Conservation (phyloP, 2,888 invertebrate genomes). For the Yponomeuta malinellus region DNA sequence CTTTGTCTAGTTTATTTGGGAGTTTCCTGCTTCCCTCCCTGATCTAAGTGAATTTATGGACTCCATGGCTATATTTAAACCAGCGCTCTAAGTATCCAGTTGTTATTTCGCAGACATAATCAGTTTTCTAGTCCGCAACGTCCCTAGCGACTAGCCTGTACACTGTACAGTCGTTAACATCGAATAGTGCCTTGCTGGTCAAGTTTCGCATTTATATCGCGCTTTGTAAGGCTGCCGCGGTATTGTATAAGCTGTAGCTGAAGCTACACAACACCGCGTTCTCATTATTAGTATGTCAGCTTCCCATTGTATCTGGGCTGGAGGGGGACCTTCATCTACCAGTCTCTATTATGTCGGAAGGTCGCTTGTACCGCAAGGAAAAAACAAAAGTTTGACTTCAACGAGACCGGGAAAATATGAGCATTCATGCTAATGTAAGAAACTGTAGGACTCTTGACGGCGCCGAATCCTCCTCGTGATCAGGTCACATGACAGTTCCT, state of each 20-base stretch:
- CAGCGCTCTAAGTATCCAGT: neutral
- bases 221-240: neutral
- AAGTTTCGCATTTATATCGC: neutral
- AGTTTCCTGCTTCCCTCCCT: no score
- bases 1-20: no score
- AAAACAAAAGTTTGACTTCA: slow-evolving; percentile 20
- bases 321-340: slow-evolving; percentile 40
- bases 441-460: no score
- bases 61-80: neutral
- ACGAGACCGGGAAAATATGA: slow-evolving; percentile 13
- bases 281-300: slow-evolving; percentile 8
- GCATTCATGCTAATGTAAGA: neutral
- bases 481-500: no score
- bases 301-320: slow-evolving; percentile 7
- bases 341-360: slow-evolving; percentile 47
- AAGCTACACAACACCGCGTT: neutral
- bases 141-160: slow-evolving; percentile 8
- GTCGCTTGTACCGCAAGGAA: slow-evolving; percentile 21
- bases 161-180: neutral
- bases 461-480: no score
- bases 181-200: neutral
- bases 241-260: neutral
- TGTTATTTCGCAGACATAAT: neutral
- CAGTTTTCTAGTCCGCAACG: neutral
- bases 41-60: no score